These are phyloP conservation scores for Microctenopoma stevenorrisi DNA, from an alignment of 2,797 vertebrate species.

Conservation along the genomic window DNA sequence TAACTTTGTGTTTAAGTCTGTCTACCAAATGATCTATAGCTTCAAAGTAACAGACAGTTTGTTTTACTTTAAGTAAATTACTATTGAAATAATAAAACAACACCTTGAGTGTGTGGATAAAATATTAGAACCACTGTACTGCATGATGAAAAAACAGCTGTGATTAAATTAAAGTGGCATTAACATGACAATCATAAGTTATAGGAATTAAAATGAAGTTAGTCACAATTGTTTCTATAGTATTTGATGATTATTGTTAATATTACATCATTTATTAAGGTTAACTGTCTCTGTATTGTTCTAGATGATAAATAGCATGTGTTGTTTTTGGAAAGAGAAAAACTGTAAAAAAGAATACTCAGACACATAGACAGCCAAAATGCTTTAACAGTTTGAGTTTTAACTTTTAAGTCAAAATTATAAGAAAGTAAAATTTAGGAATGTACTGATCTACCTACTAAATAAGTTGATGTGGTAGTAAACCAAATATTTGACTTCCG, in stretches of 20 bases:
- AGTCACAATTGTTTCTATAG: not conserved
- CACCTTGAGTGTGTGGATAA: too few relatives aligned
- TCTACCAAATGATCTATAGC: not conserved
- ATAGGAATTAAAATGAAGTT: not conserved
- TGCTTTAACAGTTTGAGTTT: too few relatives aligned
- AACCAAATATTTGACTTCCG: too few relatives aligned
- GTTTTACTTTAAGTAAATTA: too few relatives aligned
- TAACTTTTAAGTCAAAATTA: too few relatives aligned
- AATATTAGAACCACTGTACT: not conserved
- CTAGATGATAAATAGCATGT: slow-evolving; percentile 2
- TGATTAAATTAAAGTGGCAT: not conserved
- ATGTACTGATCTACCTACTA: too few relatives aligned
- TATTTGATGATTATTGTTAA: not conserved
- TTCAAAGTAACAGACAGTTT: slow-evolving; percentile 25
- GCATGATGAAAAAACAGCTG: not conserved
- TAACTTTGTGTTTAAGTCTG: not conserved
- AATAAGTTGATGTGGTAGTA: too few relatives aligned
- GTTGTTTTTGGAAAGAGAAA: not conserved
- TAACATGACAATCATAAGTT: not conserved
- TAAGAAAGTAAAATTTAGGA: too few relatives aligned
- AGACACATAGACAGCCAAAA: too few relatives aligned
- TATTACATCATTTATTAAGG: not conserved
- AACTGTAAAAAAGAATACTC: too few relatives aligned
- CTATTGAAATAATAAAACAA: too few relatives aligned
- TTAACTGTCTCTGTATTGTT: not conserved